Conservation (phyloP, 2,888 invertebrate genomes). For the Lepidonotus clava region DNA sequence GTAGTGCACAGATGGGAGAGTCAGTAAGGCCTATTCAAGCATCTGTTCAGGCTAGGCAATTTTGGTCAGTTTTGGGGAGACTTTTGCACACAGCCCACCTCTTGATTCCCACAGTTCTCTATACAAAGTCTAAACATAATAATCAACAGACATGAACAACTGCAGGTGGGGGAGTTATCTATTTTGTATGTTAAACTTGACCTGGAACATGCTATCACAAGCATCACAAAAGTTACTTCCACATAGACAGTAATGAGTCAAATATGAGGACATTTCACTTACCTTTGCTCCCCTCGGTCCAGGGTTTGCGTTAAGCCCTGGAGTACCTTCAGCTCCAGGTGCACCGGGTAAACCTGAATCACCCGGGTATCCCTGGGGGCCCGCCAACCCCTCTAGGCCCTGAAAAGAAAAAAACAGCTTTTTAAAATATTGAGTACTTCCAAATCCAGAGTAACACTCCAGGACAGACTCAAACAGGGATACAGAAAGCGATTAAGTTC, state of each 20-base stretch:
- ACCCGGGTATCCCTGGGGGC: background rate
- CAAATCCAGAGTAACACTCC: background rate
- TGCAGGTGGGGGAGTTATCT: background rate
- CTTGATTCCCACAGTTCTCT: background rate
- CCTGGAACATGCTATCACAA: background rate
- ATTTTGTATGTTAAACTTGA: background rate
- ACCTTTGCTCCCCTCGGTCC: constrained; percentile 40
- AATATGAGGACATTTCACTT: background rate
- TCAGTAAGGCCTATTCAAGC: too few relatives aligned
- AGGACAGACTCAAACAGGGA: background rate
- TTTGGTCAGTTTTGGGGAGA: too few relatives aligned
- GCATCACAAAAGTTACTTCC: background rate
- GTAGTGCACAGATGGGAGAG: too few relatives aligned
- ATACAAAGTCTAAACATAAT: background rate
- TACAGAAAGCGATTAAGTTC: background rate
- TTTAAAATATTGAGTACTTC: background rate
- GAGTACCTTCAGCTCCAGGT: background rate
- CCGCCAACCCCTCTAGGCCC: background rate
- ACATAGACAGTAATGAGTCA: background rate
- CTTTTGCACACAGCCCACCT: too few relatives aligned
- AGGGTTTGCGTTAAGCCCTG: background rate
- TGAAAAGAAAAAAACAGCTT: background rate
- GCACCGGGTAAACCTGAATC: background rate
- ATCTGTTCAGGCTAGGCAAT: too few relatives aligned
- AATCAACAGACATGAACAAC: background rate